Percentiles rank a stretch among this genome's conserved stretches.
Evolutionary conservation across 2,113 vertebrate species (phyloP).

Genomic region (Pipra filicauda): DNA sequence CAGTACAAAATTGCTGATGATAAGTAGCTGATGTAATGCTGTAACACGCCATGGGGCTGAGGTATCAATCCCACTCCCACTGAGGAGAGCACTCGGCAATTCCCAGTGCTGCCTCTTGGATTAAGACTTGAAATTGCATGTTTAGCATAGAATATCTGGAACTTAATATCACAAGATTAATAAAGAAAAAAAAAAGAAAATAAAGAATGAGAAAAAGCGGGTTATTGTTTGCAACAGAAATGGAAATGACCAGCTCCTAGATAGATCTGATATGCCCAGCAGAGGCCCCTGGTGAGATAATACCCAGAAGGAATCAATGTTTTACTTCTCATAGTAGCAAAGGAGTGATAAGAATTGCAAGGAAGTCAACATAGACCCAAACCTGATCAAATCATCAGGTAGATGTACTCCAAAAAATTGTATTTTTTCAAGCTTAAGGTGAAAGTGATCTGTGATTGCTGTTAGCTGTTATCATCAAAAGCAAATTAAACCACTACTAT

Average conservation of each 20-base stretch:
- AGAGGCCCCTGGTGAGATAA: neutral
- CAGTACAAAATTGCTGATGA: constrained; percentile 19
- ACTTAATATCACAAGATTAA: neutral
- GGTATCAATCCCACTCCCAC: neutral
- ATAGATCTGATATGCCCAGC: neutral
- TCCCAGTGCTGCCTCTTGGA: neutral
- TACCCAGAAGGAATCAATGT: neutral
- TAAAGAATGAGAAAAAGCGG: neutral
- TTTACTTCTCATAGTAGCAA: neutral
- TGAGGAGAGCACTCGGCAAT: neutral
- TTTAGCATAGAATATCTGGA: constrained; percentile 1
- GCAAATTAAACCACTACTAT: neutral
- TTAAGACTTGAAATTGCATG: constrained; percentile 58
- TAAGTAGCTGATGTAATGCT: constrained; percentile 50
- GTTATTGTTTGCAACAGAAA: neutral
- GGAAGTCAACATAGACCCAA: neutral
- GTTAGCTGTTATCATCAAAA: neutral
- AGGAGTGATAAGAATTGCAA: neutral
- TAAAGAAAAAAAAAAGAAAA: neutral
- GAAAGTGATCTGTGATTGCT: neutral
- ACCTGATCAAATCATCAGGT: neutral
- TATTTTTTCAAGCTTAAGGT: neutral
- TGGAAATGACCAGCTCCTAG: neutral
- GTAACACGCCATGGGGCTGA: constrained; percentile 1
- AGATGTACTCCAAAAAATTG: neutral